Evolutionary conservation across 64 coral and sea anemone species (phyloP).

Genomic region (Orbicella faveolata): DNA sequence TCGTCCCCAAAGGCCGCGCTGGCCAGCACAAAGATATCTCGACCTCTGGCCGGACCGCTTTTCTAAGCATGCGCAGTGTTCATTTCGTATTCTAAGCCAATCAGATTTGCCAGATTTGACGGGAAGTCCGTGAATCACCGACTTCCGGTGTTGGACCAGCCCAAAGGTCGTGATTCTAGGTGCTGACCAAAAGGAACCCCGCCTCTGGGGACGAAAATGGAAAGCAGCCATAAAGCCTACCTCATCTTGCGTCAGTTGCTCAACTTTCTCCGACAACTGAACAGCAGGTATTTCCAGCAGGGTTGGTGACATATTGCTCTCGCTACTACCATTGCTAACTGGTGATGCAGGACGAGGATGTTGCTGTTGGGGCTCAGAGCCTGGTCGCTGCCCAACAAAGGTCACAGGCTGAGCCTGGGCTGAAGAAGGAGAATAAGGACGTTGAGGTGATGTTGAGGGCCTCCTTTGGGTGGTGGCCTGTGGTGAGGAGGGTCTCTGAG

Average conservation of each 20-base stretch:
- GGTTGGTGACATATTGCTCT: slow-evolving; percentile 48
- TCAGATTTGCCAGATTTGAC: too few species aligned
- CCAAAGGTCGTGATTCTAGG: too few species aligned
- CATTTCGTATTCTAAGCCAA: too few species aligned
- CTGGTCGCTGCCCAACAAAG: not conserved
- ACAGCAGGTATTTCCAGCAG: slow-evolving; percentile 66
- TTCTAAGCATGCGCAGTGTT: too few species aligned
- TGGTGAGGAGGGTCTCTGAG: slow-evolving; percentile 31
- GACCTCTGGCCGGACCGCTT: too few species aligned
- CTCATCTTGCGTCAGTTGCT: slow-evolving; percentile 77
- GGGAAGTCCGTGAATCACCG: too few species aligned
- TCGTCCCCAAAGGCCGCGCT: too few species aligned
- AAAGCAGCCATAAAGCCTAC: not conserved
- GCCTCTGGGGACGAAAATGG: too few species aligned
- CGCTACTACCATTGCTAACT: not conserved
- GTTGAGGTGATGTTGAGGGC: slow-evolving; percentile 46
- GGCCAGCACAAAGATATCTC: too few species aligned
- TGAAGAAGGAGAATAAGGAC: slow-evolving; percentile 13
- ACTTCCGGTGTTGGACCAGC: too few species aligned
- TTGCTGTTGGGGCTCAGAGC: not conserved
- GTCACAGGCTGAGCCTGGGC: not conserved
- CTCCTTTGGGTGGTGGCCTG: slow-evolving; percentile 10
- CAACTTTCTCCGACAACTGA: slow-evolving; percentile 79
- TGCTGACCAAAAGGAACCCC: too few species aligned
- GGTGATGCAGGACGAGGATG: not conserved